Evolutionary conservation across 2,113 vertebrate genomes (phyloP).

Genomic region (Entelurus aequoreus): DNA sequence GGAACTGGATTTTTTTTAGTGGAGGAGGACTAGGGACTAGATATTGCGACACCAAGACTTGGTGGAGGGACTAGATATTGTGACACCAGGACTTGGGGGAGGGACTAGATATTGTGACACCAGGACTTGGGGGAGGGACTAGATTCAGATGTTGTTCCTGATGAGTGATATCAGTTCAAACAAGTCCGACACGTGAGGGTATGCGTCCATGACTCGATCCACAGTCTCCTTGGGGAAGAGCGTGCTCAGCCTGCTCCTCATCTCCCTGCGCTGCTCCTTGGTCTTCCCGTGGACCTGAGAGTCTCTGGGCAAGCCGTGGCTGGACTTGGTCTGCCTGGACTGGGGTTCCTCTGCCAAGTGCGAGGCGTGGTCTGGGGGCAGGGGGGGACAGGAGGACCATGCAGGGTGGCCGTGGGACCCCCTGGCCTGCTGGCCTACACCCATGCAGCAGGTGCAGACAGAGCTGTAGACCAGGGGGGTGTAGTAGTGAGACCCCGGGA

Average conservation of each 20-base stretch:
- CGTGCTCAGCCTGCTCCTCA: slow-evolving; percentile 61
- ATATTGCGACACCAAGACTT: too few species aligned
- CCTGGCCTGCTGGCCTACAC: slow-evolving; percentile 18
- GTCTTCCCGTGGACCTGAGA: slow-evolving; percentile 4
- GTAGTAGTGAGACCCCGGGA: not conserved
- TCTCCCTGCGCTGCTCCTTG: slow-evolving; percentile 34
- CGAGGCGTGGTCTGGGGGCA: slow-evolving; percentile 10
- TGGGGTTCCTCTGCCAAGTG: slow-evolving; percentile 12
- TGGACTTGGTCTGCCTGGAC: not conserved
- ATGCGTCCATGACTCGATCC: slow-evolving; percentile 53
- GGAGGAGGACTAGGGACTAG: too few species aligned
- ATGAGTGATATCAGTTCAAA: slow-evolving; percentile 55
- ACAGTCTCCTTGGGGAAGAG: slow-evolving; percentile 62
- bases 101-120: too few species aligned
- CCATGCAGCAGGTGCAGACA: slow-evolving; percentile 21
- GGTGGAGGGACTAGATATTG: too few species aligned
- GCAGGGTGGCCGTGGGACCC: not conserved
- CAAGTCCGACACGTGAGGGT: slow-evolving; percentile 53
- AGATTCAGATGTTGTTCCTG: slow-evolving; percentile 36
- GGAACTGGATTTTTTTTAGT: too few species aligned
- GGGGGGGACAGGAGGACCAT: slow-evolving; percentile 44
- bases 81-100: too few species aligned
- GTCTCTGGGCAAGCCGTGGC: slow-evolving; percentile 22
- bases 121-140: too few species aligned
- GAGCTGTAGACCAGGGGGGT: not conserved